Evolutionary conservation across 2,888 invertebrate genomes (phyloP), one percentile per base, ranked within the genome.

Genomic region (Mermis nigrescens): DNA sequence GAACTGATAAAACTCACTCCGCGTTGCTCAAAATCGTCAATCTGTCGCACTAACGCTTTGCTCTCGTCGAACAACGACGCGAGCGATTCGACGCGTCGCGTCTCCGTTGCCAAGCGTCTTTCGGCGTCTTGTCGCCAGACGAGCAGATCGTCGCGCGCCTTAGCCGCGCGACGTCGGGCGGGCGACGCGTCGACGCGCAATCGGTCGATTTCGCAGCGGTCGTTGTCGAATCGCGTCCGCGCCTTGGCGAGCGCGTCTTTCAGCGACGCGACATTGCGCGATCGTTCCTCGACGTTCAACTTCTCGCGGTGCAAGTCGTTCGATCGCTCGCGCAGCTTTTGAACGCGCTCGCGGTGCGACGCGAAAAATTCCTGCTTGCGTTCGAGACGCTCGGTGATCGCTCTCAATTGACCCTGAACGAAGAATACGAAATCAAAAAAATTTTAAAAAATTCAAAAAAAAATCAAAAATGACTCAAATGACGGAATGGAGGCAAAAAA

Each of bases 191-290:
- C 38, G 38, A 7, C 12, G 19, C 38, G 38, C 19, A 12, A 48
- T 7, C 61, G 59, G 51, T 66, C 62, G 26, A 72, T 64, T 7
- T 62, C 60, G 19, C 38, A 19, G 7, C 19, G 12, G 38, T 38
- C 38, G 38, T 38, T 38, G 7, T 7, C 7, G 19, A 7, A 19
- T 38, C 38, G 38, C 7, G 19, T 19, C 7, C 19, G 12, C 38
- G 38, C 7, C 19, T 19, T 7, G n/a, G n/a, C n/a, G n/a, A n/a
- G n/a, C n/a, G n/a, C n/a, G n/a, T n/a, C n/a, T n/a, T n/a, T n/a
- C 19, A 38, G 19, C 38, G 38, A 38, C 38, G 38, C 19, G 12
- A 12, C 38, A 12, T 7, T 38, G 12, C 19, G 38, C 7, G 12
- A 19, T 12, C 38, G 38, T 38, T 19, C 12, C 19, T 38, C 38